phyloP scores from a whole-genome alignment of 2,888 invertebrate genomes.

The Leptinotarsa rubiginosa region DNA sequence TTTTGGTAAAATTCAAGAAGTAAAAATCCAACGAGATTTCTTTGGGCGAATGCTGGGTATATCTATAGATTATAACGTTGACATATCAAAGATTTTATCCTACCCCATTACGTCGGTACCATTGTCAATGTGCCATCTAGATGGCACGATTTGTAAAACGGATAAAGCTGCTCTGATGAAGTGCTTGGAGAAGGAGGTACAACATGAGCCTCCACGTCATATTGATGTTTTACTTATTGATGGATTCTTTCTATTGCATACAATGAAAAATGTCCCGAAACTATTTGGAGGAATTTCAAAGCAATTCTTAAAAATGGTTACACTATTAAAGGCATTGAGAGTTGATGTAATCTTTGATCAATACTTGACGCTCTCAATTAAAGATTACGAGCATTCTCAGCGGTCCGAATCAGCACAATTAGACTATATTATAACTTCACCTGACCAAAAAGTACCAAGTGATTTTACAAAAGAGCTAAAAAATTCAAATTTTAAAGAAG shows the following conservation, averaged over 20 bases:
- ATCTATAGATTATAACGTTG: background rate
- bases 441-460: slow-evolving; percentile 25
- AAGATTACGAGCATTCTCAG: slow-evolving; percentile 46
- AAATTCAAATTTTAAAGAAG: slow-evolving; percentile 52
- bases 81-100: background rate
- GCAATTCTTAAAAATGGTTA: slow-evolving; percentile 48
- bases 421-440: slow-evolving; percentile 50
- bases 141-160: slow-evolving; percentile 48
- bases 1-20: background rate
- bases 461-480: slow-evolving; percentile 45
- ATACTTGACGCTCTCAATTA: slow-evolving; percentile 44
- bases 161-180: slow-evolving; percentile 51
- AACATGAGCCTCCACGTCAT: slow-evolving; percentile 36
- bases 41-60: background rate
- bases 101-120: background rate
- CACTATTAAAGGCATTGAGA: slow-evolving; percentile 42
- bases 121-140: background rate
- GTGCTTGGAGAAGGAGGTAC: slow-evolving; percentile 42
- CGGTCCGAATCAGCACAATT: slow-evolving; percentile 46
- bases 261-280: slow-evolving; percentile 53
- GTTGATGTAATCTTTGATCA: slow-evolving; percentile 48
- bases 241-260: slow-evolving; percentile 41
- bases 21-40: background rate
- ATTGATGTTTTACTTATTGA: slow-evolving; percentile 56
- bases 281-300: slow-evolving; percentile 54